phyloP scores from a whole-genome alignment of 2,797 vertebrate genomes.

The Cyprinella venusta region DNA sequence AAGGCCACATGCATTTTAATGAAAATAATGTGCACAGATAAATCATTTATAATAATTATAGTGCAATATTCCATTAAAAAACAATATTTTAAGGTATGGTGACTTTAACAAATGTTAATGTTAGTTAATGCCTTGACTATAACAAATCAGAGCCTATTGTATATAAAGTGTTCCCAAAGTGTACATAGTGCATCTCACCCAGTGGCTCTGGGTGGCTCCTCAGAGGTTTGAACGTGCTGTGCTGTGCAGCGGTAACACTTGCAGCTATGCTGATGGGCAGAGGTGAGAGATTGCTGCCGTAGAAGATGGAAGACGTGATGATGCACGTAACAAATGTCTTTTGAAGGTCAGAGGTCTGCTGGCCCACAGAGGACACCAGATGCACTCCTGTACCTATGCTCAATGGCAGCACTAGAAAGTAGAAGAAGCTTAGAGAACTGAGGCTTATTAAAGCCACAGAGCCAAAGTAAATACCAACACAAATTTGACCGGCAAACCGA shows the following conservation, averaged over 20 bases:
- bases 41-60: neutral
- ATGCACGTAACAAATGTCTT: constrained; percentile 81
- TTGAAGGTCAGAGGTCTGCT: constrained; percentile 82
- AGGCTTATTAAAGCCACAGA: constrained; percentile 83
- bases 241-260: constrained; percentile 79
- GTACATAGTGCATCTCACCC: constrained; percentile 65
- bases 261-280: constrained; percentile 87
- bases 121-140: neutral
- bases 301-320: constrained; percentile 85
- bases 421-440: constrained; percentile 82
- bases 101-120: neutral
- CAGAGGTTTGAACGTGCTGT: constrained; percentile 76
- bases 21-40: neutral
- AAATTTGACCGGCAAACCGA: constrained; percentile 83
- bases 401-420: constrained; percentile 84
- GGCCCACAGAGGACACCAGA: constrained; percentile 84
- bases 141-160: neutral
- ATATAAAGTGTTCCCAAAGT: neutral
- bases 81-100: neutral
- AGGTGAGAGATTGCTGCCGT: constrained; percentile 82
- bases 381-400: constrained; percentile 86
- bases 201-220: constrained; percentile 60
- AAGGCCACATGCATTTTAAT: neutral
- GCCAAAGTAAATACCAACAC: constrained; percentile 89
- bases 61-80: neutral